Evolutionary conservation across 2,888 invertebrate species (phyloP).

Genomic region (Phymatocera aterrima): DNA sequence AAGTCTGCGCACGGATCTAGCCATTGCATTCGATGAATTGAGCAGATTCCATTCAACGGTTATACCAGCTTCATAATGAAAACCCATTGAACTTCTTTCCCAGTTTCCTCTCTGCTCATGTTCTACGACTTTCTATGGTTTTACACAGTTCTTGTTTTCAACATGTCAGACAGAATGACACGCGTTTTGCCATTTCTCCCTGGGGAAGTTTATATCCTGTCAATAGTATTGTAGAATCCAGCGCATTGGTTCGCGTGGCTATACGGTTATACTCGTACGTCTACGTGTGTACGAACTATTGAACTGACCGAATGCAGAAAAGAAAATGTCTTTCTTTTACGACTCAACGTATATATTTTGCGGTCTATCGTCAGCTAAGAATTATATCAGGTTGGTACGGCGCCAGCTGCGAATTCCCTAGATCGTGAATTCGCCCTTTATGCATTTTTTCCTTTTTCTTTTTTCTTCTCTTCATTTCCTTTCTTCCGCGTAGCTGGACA

Average conservation of each 20-base stretch:
- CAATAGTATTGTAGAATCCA: not conserved
- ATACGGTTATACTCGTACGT: not conserved
- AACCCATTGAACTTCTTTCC: too few relatives aligned
- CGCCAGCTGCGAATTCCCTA: not conserved
- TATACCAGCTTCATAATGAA: too few relatives aligned
- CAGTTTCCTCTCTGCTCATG: not conserved
- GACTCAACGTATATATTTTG: not conserved
- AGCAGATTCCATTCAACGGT: not conserved
- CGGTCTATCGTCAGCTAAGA: not conserved
- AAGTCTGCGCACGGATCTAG: too few relatives aligned
- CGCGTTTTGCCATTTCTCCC: not conserved
- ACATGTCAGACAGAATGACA: not conserved
- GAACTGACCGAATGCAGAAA: not conserved
- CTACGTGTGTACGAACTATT: not conserved
- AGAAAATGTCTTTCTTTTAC: constrained; percentile 10
- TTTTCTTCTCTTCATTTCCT: not conserved
- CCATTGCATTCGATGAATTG: constrained; percentile 1
- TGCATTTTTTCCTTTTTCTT: not conserved
- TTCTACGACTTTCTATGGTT: not conserved
- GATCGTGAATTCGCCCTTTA: not conserved
- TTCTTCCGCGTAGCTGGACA: not conserved
- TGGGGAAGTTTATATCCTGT: constrained; percentile 4
- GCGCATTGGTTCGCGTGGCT: not conserved
- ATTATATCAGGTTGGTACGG: constrained; percentile 18
- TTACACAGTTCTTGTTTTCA: not conserved